Percentiles rank a stretch among this genome's conserved stretches.
phyloP scores from a whole-genome alignment of 2,888 invertebrate genomes.

The Temnothorax unifasciatus region DNA sequence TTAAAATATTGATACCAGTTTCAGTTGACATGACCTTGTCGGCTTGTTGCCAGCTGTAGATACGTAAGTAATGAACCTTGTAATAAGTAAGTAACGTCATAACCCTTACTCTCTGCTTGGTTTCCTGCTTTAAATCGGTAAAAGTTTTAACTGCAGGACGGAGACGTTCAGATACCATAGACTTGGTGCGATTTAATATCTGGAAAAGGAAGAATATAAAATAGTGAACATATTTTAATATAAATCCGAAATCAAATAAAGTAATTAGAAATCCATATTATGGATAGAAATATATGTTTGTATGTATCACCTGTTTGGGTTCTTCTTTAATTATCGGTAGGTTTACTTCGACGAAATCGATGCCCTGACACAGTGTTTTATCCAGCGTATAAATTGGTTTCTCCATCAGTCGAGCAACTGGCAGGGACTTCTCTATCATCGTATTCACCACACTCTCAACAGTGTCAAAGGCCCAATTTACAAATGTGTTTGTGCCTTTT shows the following conservation, averaged over 20 bases:
- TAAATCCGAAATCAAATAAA: not conserved
- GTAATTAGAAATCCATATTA: not conserved
- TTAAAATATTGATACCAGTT: slow-evolving; percentile 90
- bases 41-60: slow-evolving; percentile 91
- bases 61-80: slow-evolving; percentile 90
- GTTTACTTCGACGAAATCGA: slow-evolving; percentile 89
- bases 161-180: slow-evolving; percentile 78
- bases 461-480: slow-evolving; percentile 91
- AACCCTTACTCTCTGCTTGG: slow-evolving; percentile 78
- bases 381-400: slow-evolving; percentile 88
- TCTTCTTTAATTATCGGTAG: slow-evolving; percentile 90
- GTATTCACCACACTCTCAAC: slow-evolving; percentile 87
- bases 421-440: slow-evolving; percentile 79
- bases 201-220: slow-evolving; percentile 58
- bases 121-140: slow-evolving; percentile 79
- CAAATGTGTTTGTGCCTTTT: slow-evolving; percentile 89
- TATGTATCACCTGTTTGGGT: slow-evolving; percentile 85
- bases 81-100: slow-evolving; percentile 82
- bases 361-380: slow-evolving; percentile 89
- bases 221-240: not conserved
- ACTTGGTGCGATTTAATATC: slow-evolving; percentile 83
- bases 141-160: slow-evolving; percentile 81
- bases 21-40: slow-evolving; percentile 91
- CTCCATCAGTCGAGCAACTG: slow-evolving; percentile 85
- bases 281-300: not conserved